Evolutionary conservation across 2,797 vertebrate species (phyloP).

Genomic region (Scleropages formosus): DNA sequence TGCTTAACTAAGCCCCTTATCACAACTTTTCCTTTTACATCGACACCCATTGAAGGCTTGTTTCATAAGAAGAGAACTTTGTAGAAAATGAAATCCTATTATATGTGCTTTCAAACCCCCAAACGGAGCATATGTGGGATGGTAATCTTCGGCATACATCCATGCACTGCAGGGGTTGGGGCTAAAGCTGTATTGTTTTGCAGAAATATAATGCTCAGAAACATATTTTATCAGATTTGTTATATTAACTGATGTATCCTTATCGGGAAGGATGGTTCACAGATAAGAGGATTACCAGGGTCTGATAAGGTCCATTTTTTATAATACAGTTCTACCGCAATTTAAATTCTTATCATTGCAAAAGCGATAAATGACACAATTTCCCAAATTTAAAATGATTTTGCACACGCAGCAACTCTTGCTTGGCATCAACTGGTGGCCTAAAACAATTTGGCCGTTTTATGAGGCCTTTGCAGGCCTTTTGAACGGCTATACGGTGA

Average conservation of each 20-base stretch:
- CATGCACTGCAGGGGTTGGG: constrained; percentile 42
- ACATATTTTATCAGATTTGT: constrained; percentile 54
- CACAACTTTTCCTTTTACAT: constrained; percentile 67
- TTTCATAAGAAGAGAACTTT: constrained; percentile 52
- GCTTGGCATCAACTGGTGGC: constrained; percentile 60
- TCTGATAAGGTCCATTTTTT: constrained; percentile 41
- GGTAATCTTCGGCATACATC: constrained; percentile 46
- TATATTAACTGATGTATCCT: constrained; percentile 52
- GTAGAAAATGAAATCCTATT: constrained; percentile 35
- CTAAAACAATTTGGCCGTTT: constrained; percentile 56
- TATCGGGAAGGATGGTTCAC: constrained; percentile 39
- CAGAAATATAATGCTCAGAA: constrained; percentile 39
- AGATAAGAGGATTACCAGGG: constrained; percentile 45
- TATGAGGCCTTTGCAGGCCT: constrained; percentile 1
- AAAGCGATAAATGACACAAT: constrained; percentile 28
- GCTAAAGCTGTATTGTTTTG: constrained; percentile 33
- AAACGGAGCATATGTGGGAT: constrained; percentile 33
- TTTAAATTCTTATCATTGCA: constrained; percentile 43
- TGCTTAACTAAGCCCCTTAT: constrained; percentile 65
- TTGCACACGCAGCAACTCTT: constrained; percentile 62
- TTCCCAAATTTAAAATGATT: constrained; percentile 39
- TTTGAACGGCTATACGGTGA: neutral
- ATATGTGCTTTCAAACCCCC: constrained; percentile 41
- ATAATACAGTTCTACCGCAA: constrained; percentile 47
- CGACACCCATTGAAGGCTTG: constrained; percentile 56